Evolutionary conservation across 2,888 invertebrate species (phyloP).

Genomic region (Acanthosepion esculentum): DNA sequence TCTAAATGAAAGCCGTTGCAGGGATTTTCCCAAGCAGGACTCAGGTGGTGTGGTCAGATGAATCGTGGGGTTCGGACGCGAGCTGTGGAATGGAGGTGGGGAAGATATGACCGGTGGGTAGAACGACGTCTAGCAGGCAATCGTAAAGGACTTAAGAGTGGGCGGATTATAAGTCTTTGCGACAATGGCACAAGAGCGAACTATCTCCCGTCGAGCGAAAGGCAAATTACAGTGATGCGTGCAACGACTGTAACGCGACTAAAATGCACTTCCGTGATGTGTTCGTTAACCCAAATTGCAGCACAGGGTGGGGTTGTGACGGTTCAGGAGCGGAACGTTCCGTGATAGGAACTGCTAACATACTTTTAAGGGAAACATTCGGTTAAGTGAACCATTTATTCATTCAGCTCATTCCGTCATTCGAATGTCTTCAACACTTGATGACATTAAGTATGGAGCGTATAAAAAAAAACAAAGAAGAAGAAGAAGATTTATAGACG

Average conservation of each 20-base stretch:
- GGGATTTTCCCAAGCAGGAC: constrained; percentile 33
- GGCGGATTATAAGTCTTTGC: neutral
- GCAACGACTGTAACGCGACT: neutral
- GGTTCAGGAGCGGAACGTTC: neutral
- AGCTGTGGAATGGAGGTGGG: neutral
- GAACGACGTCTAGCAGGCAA: neutral
- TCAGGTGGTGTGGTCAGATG: constrained; percentile 12
- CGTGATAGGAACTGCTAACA: neutral
- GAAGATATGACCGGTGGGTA: neutral
- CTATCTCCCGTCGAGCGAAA: neutral
- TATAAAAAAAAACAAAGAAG: no score
- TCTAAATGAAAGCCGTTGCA: neutral
- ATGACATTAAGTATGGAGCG: no score
- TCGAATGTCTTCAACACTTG: no score
- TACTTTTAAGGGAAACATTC: no score
- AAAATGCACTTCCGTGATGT: neutral
- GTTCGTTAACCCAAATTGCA: neutral
- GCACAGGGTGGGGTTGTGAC: neutral
- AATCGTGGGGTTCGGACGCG: neutral
- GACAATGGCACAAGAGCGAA: neutral
- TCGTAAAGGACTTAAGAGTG: neutral
- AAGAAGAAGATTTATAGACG: no score
- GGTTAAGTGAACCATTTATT: no score
- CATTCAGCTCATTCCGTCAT: no score
- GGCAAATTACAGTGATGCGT: neutral